Base-by-base conservation (phyloP, 2,797 vertebrate species). In the Staurois parvus region DNA sequence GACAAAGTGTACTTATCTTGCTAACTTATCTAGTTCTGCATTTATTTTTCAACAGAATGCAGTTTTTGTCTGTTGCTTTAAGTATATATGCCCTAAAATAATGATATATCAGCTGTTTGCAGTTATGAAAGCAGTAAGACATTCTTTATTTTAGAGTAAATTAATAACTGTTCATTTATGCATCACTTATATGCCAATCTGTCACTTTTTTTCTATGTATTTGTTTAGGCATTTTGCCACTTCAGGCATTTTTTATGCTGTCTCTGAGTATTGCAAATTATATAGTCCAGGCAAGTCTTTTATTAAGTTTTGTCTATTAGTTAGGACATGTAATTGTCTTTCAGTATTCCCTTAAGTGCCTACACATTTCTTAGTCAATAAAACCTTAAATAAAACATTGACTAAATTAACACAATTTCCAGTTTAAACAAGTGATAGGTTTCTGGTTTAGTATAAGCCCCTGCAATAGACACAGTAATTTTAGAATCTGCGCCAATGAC, bases 351-450 rank as follows among this genome's bases (percentile, higher is more conserved):
- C 66, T 45, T 81, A 72, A 81, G 79, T 81, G 79, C 56, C 79
- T 81, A 45, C 48, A 72, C 34, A 81, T 81, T 81, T 81, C 79
- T 59, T 59, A 81, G 79, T 81, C 79, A 81, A 81, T 81, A 72
- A 81, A 81, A 81, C 68, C 48, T 34, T 81, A 81, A 81, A 81
- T 81, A 81, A 81, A 81, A 81, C 68, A 81, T 62, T 59, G 30
- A 34, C 68, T 81, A 70, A 81, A 72, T 81, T 81, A 81, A 34
- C 79, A 72, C 34, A 62, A 42, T 66, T 67, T n/a, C 24, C 28
- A 67, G 34, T 45, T 34, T 26, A 28, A 67, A 62, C 37, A 66
- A 79, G 40, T 78, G 76, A 37, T 40, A 66, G 64, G 28, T 66
- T 42, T 37, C 26, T 66, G n/a, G 40, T 26, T 66, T 66, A 66